These are phyloP conservation scores for Clarias laeviceps DNA, from an alignment of 2,797 vertebrate genomes.

Conservation along the genomic window DNA sequence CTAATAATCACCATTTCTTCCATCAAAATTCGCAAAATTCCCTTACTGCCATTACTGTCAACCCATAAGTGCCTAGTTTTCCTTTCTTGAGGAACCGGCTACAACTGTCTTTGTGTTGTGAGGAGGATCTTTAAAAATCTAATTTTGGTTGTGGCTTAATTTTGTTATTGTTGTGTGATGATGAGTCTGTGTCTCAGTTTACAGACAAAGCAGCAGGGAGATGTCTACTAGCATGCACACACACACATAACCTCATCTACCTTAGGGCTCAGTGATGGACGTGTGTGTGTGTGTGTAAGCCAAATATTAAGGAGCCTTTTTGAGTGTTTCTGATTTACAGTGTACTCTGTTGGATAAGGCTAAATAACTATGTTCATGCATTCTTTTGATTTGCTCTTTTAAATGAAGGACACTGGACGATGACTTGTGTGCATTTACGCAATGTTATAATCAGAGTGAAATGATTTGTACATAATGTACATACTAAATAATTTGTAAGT, in stretches of 20 bases:
- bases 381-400: conserved; percentile 30
- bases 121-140: conserved; percentile 3
- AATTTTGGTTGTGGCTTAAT: conserved; percentile 41
- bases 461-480: conserved; percentile 70
- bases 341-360: conserved; percentile 35
- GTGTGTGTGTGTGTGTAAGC: conserved; percentile 36
- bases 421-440: conserved; percentile 38
- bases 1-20: conserved; percentile 21
- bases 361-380: conserved; percentile 4
- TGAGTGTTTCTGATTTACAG: conserved; percentile 15
- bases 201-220: conserved; percentile 27
- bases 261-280: conserved; percentile 12
- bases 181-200: conserved; percentile 35
- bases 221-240: conserved; percentile 24
- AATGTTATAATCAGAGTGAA: conserved; percentile 39
- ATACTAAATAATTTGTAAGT: conserved; percentile 65
- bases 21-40: conserved; percentile 35
- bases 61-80: conserved; percentile 69
- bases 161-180: conserved; percentile 20
- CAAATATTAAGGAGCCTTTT: conserved; percentile 36
- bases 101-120: background rate
- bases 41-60: conserved; percentile 61
- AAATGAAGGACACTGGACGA: conserved; percentile 65
- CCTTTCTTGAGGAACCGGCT: conserved; percentile 30
- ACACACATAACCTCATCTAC: background rate